Base-by-base conservation (phyloP, 2,797 vertebrate species). In the Phrynocephalus guinanensis region DNA sequence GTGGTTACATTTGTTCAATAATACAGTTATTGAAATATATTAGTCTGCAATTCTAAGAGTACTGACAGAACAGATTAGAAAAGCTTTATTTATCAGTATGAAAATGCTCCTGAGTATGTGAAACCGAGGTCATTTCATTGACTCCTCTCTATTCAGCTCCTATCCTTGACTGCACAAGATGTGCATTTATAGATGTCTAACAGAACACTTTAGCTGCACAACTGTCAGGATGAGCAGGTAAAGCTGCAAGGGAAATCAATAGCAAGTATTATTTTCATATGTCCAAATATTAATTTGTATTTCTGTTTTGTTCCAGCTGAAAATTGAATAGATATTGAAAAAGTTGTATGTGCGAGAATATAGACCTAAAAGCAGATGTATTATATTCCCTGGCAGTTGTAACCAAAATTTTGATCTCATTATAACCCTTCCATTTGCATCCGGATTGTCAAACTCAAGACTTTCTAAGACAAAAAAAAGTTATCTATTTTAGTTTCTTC, bases 371-470 rank as follows among this genome's bases (percentile, higher is more conserved):
- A 70, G 2, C 30, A 20, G 66, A 18, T 48, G 6, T 38, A 10
- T 28, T 38, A 15, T 4, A 38, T 82, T 72, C 75, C 85, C 0
- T 6, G 24, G 56, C 48, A 50, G 48, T 22, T 71, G 3, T 78
- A 33, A 82, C 9, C 56, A 75, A 84, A 80, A 88, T 70, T 82
- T 30, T 11, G 70, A 81, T 68, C 24, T 33, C 81, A n/a, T 73
- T 60, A 84, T 68, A 68, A 44, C 18, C 0, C 5, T 78, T 78
- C 0, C 22, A 0, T 86, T 89, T 79, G 56, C 52, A 28, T 78
- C 79, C 16, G 28, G 26, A 76, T 79, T 84, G 52, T 88, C 68
- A 88, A 15, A 33, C 50, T 28, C 79, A 52, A 79, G 33, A 50
- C 28, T 73, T 24, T 67, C 60, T 72, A 44, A 44, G 38, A 44